phyloP scores from a whole-genome alignment of 2,888 invertebrate species.

The Orthosia gothica region DNA sequence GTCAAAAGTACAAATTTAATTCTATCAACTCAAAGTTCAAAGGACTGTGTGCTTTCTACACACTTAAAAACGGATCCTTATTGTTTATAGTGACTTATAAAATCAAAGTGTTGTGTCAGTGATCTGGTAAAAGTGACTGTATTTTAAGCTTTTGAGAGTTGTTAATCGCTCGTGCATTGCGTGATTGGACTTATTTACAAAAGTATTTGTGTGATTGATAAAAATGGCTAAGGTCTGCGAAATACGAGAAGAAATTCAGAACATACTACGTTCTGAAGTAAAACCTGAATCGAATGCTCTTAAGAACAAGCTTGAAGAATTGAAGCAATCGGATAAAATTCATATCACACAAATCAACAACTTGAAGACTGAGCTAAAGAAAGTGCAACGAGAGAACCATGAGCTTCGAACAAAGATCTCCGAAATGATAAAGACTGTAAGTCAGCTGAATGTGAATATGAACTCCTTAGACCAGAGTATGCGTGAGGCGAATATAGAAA shows the following conservation, averaged over 20 bases:
- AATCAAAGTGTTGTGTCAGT: not conserved
- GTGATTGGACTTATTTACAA: not conserved
- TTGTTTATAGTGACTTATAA: not conserved
- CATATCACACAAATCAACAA: not conserved
- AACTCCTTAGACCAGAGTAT: not conserved
- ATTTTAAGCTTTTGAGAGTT: not conserved
- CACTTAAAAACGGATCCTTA: too few species aligned
- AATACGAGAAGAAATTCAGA: not conserved
- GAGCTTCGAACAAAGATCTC: not conserved
- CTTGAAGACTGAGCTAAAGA: not conserved
- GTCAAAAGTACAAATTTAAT: not conserved
- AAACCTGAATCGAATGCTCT: not conserved
- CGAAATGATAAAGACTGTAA: not conserved
- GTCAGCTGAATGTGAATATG: not conserved
- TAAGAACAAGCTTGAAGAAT: not conserved
- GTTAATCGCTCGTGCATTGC: too few species aligned
- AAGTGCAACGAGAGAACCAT: not conserved
- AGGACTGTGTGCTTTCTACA: too few species aligned
- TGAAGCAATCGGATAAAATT: not conserved
- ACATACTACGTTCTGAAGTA: not conserved
- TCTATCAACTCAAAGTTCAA: not conserved
- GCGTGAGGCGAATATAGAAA: slow-evolving; percentile 6
- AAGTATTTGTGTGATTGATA: not conserved
- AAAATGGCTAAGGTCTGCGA: not conserved
- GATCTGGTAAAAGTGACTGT: not conserved